Percentiles rank a stretch among this genome's conserved stretches.
Conservation (phyloP, 2,113 vertebrate species). For the Phaetusa simplex region DNA sequence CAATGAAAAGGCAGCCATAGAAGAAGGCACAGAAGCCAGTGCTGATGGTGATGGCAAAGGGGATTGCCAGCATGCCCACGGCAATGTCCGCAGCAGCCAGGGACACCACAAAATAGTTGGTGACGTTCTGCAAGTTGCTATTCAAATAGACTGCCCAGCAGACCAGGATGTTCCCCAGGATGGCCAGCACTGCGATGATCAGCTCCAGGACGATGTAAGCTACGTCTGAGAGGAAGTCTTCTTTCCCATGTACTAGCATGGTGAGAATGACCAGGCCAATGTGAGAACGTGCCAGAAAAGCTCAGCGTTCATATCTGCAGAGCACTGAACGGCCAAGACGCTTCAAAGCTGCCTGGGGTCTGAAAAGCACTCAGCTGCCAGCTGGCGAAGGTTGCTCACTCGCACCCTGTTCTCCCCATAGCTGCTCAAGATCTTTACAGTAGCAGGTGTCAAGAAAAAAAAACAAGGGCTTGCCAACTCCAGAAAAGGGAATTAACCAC, state of each 20-base stretch:
- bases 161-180: constrained; percentile 94
- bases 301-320: constrained; percentile 90
- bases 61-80: constrained; percentile 92
- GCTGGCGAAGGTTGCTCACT: neutral
- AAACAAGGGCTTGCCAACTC: neutral
- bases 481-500: neutral
- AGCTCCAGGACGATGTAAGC: constrained; percentile 89
- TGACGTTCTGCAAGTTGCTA: constrained; percentile 95
- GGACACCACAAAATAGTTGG: constrained; percentile 96
- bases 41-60: constrained; percentile 94
- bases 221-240: constrained; percentile 49
- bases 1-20: constrained; percentile 94
- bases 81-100: constrained; percentile 94
- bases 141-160: constrained; percentile 96
- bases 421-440: neutral
- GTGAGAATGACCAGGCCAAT: constrained; percentile 66
- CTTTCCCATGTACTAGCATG: constrained; percentile 75
- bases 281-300: constrained; percentile 68
- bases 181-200: constrained; percentile 87
- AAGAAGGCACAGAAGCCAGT: constrained; percentile 93
- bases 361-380: neutral
- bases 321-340: constrained; percentile 7
- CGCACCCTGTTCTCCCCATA: neutral
- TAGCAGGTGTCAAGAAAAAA: neutral
- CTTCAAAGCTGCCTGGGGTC: neutral